Evolutionary conservation across 2,888 invertebrate species (phyloP).

Genomic region (Trissoscelio sp.): DNA sequence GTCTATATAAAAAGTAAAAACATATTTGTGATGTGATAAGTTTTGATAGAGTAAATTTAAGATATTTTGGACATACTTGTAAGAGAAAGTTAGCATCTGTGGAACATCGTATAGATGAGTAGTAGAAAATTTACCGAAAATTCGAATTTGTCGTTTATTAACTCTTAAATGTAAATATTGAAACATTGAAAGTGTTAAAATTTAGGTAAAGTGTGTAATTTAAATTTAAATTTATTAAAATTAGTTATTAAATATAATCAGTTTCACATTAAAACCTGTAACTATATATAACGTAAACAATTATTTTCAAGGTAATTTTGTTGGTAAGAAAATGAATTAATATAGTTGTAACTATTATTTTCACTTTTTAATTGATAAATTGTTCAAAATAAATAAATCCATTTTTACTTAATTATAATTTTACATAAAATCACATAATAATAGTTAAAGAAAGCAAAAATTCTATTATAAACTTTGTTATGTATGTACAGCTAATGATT

Average conservation of each 20-base stretch:
- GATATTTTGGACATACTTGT: constrained; percentile 1
- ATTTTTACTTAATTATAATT: no score
- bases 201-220: no score
- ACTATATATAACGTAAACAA: no score
- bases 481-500: background rate
- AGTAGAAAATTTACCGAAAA: background rate
- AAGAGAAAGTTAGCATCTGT: constrained; percentile 3
- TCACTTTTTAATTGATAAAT: no score
- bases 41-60: background rate
- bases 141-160: background rate
- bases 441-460: background rate
- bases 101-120: background rate
- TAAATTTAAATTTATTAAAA: no score
- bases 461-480: background rate
- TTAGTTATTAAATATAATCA: no score
- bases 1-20: background rate
- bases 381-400: no score
- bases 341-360: no score
- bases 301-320: no score
- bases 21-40: background rate
- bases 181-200: no score
- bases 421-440: background rate
- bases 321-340: no score
- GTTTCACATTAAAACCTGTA: no score
- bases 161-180: background rate